Conservation (phyloP, 2,797 vertebrate species). For the Microtus californicus region DNA sequence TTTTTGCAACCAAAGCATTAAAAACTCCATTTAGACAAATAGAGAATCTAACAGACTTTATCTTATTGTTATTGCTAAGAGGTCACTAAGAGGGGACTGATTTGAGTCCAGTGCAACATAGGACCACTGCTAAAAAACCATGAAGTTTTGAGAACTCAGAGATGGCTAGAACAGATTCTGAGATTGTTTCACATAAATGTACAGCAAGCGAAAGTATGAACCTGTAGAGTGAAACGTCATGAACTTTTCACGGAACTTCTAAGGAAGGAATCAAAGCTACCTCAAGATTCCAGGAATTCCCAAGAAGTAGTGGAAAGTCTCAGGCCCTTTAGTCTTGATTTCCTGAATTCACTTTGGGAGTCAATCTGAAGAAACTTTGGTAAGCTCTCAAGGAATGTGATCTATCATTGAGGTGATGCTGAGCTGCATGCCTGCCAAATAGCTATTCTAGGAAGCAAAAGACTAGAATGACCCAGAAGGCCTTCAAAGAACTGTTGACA, state of each 20-base stretch:
- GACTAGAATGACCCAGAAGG: not conserved
- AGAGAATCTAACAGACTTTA: slow-evolving; percentile 2
- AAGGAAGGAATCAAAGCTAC: not conserved
- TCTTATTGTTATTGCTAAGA: not conserved
- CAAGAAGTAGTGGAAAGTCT: not conserved
- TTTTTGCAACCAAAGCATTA: not conserved
- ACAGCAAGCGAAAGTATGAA: not conserved
- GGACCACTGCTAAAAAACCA: slow-evolving; percentile 1
- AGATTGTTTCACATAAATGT: not conserved
- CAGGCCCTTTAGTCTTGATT: not conserved
- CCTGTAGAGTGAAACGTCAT: not conserved
- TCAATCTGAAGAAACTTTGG: not conserved
- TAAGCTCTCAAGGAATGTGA: not conserved
- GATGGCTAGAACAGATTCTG: not conserved
- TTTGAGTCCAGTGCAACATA: slow-evolving; percentile 13
- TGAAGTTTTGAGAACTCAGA: not conserved
- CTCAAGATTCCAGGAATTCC: not conserved
- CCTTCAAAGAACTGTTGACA: slow-evolving; percentile 17
- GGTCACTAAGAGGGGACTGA: not conserved
- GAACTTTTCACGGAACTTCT: not conserved
- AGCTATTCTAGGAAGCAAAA: slow-evolving; percentile 41
- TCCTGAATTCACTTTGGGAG: not conserved
- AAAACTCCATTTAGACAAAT: not conserved
- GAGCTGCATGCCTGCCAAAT: not conserved
- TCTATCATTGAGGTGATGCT: not conserved